Base-by-base conservation (phyloP, 2,888 invertebrate genomes). In the Ametastegia equiseti region DNA sequence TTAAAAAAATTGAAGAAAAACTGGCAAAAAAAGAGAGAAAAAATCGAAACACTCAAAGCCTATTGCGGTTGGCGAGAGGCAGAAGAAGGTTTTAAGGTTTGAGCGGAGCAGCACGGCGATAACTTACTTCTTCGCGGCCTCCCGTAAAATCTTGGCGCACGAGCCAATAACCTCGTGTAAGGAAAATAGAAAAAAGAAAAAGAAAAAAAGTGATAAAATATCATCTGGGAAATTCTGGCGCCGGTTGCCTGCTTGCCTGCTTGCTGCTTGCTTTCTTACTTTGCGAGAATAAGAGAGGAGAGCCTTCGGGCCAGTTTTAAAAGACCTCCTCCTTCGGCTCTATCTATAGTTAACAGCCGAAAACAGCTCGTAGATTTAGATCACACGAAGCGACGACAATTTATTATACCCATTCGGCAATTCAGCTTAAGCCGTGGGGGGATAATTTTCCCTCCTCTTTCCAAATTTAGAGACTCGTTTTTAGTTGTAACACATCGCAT, bases 81-180 rank as follows among this genome's bases (percentile, higher is more conserved):
- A 78, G 27, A 78, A 27, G 60, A 78, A 45, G 75, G 19, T 54
- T 75, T 75, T 54, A 75, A 54, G 75, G 54, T 19, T 75, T 19
- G 54, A 19, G 75, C 36, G 54, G 13, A n/a, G n/a, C n/a, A n/a
- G n/a, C n/a, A n/a, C 57, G 78, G 60, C 78, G 60, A 78, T 78
- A 57, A 78, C 78, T 78, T 78, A 60, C 78, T 57, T n/a, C n/a
- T n/a, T 30, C 60, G 78, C 30, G 60, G 78, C 63, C 63, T 78
- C 78, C 60, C 57, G 78, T 60, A 57, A 63, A 45, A 78, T 78
- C 78, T 78, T 78, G 78, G 78, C 78, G 39, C 60, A 9, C 23
- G 78, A 78, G 78, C 78, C 78, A 78, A 78, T 63, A 78, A 78
- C 78, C 78, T 78, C 78, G 78, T 13, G 42, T 11, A 5, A 39